These are phyloP conservation scores for Catalaphyllia jardinei DNA, from an alignment of 64 coral and sea anemone genomes.

Conservation along the genomic window DNA sequence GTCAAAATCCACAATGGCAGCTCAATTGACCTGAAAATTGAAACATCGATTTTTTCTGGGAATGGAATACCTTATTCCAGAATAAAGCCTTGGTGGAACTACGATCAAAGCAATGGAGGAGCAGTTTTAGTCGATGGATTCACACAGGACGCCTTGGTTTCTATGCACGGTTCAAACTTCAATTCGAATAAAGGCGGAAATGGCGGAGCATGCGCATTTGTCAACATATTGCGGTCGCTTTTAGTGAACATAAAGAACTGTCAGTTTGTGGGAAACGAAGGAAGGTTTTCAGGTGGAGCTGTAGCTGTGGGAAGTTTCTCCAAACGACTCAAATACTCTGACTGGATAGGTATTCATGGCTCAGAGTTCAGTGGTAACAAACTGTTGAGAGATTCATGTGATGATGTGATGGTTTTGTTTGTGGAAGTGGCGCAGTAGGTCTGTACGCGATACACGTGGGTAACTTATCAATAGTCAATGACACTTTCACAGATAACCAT, in stretches of 20 bases:
- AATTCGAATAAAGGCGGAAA: neutral
- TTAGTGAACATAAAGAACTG: neutral
- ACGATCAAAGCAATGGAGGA: neutral
- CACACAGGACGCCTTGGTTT: neutral
- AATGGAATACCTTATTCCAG: neutral
- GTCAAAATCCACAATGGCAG: neutral
- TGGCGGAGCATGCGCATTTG: constrained; percentile 20
- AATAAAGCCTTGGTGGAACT: neutral
- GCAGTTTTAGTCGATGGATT: constrained; percentile 16
- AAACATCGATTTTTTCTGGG: neutral
- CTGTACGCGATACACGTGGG: neutral
- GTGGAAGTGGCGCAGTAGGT: neutral
- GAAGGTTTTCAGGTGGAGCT: neutral
- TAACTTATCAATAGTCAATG: neutral
- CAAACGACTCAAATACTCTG: neutral
- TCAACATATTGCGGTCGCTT: neutral
- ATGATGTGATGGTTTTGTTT: neutral
- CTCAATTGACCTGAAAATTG: neutral
- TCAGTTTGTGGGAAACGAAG: neutral
- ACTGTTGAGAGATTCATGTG: neutral
- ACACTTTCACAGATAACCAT: neutral
- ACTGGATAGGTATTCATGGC: neutral
- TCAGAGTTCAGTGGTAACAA: constrained; percentile 2
- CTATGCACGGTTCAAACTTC: constrained; percentile 9
- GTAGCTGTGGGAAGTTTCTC: neutral